phyloP scores from a whole-genome alignment of 92 coral and sea anemone species.

The Porites evermanni region DNA sequence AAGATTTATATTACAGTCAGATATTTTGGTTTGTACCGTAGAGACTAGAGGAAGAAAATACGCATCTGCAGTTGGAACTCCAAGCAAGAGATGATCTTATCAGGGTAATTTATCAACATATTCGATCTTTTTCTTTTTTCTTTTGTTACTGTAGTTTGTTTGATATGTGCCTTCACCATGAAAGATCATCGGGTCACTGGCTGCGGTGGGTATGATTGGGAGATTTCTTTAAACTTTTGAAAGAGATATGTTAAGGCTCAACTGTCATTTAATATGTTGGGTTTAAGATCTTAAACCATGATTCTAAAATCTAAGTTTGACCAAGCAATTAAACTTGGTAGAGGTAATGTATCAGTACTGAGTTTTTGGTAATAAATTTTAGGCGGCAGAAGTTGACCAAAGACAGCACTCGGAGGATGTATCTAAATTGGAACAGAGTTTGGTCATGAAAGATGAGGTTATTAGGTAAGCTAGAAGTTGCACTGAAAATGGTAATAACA shows the following conservation, averaged over 20 bases:
- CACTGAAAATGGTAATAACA: no score
- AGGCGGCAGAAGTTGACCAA: conserved; percentile 94
- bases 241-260: no score
- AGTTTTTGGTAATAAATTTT: background rate
- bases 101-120: conserved; percentile 50
- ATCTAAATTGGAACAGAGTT: conserved; percentile 81
- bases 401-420: conserved; percentile 86
- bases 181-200: no score
- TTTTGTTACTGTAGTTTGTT: background rate
- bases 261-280: no score
- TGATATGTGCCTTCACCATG: no score
- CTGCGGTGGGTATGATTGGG: no score
- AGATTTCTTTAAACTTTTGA: no score
- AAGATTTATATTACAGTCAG: no score
- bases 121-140: background rate
- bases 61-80: conserved; percentile 78
- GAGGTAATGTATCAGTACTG: background rate
- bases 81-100: conserved; percentile 90
- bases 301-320: no score
- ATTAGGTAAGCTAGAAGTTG: conserved; percentile 63
- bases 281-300: no score
- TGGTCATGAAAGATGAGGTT: conserved; percentile 83
- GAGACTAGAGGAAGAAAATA: conserved; percentile 86
- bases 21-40: conserved; percentile 6
- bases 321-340: no score